phyloP scores from a whole-genome alignment of 2,888 invertebrate genomes.

The Chymomyza caudatula region DNA sequence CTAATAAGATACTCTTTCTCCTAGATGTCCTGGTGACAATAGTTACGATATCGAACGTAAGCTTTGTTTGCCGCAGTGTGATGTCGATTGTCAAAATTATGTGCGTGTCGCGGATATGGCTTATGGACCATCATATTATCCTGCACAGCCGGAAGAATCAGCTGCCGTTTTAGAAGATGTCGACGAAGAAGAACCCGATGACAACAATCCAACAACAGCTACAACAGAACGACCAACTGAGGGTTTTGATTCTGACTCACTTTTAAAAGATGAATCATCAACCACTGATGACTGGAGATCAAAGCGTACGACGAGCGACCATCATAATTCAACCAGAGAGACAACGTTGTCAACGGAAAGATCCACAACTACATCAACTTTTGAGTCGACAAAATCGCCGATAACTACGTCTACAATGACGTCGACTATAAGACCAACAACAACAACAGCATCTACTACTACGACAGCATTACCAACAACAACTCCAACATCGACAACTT shows the following conservation, averaged over 20 bases:
- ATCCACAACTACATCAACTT: not conserved
- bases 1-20: not conserved
- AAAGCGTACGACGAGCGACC: not conserved
- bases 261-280: not conserved
- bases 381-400: not conserved
- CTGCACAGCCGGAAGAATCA: not conserved
- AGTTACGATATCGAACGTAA: conserved; percentile 56
- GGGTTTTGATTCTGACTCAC: conserved; percentile 18
- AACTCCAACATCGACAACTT: conserved; percentile 8
- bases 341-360: not conserved
- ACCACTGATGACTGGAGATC: not conserved
- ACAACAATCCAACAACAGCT: not conserved
- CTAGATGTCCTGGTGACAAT: conserved; percentile 64
- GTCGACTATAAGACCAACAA: not conserved
- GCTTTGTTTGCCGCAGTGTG: conserved; percentile 54
- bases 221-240: conserved; percentile 12
- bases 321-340: not conserved
- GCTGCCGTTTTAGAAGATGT: conserved; percentile 5
- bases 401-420: conserved; percentile 3
- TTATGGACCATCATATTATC: conserved; percentile 34
- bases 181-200: conserved; percentile 30
- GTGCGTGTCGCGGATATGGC: conserved; percentile 46
- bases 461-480: not conserved
- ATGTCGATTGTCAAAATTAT: conserved; percentile 55
- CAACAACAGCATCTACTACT: not conserved